Evolutionary conservation across 2,113 vertebrate genomes (phyloP).

Genomic region (Nansenia antarctica): DNA sequence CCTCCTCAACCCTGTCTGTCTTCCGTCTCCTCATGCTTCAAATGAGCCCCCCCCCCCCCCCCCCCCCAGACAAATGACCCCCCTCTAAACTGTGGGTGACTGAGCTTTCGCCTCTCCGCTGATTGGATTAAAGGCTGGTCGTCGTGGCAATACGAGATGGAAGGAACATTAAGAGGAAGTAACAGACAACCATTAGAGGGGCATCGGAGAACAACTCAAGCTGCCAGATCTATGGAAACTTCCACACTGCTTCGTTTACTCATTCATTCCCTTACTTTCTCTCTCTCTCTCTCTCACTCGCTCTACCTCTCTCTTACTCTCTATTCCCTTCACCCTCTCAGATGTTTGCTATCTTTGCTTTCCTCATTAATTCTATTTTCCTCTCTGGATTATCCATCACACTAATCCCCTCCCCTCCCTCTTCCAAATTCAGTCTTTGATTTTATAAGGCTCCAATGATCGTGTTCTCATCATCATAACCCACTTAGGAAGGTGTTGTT

Average conservation of each 20-base stretch:
- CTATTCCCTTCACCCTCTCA: not conserved
- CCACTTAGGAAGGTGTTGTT: slow-evolving; percentile 25
- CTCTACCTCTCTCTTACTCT: not conserved
- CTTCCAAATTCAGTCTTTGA: too few species aligned
- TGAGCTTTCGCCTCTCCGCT: slow-evolving; percentile 32
- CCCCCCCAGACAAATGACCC: slow-evolving; percentile 12
- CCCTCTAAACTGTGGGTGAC: slow-evolving; percentile 30
- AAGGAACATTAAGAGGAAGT: slow-evolving; percentile 33
- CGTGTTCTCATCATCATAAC: slow-evolving; percentile 9
- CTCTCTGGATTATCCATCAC: too few species aligned
- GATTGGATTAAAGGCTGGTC: slow-evolving; percentile 37
- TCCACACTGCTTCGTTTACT: not conserved
- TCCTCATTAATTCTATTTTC: too few species aligned
- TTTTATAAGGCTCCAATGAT: not conserved
- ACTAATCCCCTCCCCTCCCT: too few species aligned
- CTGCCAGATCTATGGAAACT: slow-evolving; percentile 22
- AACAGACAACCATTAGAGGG: slow-evolving; percentile 32
- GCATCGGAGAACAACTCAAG: slow-evolving; percentile 2
- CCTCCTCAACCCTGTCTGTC: not conserved
- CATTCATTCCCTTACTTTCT: too few species aligned
- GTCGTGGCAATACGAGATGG: slow-evolving; percentile 27
- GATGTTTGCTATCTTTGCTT: not conserved
- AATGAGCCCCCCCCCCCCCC: not conserved
- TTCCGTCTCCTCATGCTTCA: not conserved
- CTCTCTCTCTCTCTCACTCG: not conserved